Conservation (phyloP, 2,113 vertebrate genomes). For the Paraplagusia blochii region DNA sequence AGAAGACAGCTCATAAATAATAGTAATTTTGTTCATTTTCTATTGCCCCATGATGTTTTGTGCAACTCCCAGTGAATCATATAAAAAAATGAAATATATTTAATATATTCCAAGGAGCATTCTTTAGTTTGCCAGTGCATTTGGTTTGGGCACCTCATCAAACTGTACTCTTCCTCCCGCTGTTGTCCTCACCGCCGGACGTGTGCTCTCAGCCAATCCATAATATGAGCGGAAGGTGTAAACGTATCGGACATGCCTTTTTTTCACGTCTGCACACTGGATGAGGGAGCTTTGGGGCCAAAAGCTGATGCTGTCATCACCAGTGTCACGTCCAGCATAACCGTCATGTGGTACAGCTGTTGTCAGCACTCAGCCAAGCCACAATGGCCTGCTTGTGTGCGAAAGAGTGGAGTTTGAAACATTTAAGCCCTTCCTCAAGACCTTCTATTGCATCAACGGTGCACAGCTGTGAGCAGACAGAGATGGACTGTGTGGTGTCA, state of each 20-base stretch:
- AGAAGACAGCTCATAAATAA: too few species aligned
- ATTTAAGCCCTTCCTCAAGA: slow-evolving; percentile 41
- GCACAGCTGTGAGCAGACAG: slow-evolving; percentile 48
- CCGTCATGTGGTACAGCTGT: slow-evolving; percentile 60
- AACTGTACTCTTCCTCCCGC: too few species aligned
- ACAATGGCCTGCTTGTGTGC: slow-evolving; percentile 62
- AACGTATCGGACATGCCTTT: slow-evolving; percentile 38
- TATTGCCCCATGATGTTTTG: too few species aligned
- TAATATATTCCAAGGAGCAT: too few species aligned
- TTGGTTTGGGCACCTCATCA: too few species aligned
- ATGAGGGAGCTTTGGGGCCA: slow-evolving; percentile 40
- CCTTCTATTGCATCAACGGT: slow-evolving; percentile 30
- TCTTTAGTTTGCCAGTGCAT: too few species aligned
- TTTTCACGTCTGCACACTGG: slow-evolving; percentile 40
- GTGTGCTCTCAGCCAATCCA: too few species aligned
- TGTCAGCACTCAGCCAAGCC: slow-evolving; percentile 34
- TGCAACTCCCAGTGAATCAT: too few species aligned
- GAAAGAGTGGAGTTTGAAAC: slow-evolving; percentile 29
- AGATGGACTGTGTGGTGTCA: background rate
- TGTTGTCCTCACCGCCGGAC: too few species aligned
- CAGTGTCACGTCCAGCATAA: slow-evolving; percentile 41
- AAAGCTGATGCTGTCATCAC: slow-evolving; percentile 63
- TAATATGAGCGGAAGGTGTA: too few species aligned
- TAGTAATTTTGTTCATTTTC: too few species aligned
- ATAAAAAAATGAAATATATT: too few species aligned